Evolutionary conservation across 92 coral and sea anemone genomes (phyloP).

Genomic region (Diadumene lineata): DNA sequence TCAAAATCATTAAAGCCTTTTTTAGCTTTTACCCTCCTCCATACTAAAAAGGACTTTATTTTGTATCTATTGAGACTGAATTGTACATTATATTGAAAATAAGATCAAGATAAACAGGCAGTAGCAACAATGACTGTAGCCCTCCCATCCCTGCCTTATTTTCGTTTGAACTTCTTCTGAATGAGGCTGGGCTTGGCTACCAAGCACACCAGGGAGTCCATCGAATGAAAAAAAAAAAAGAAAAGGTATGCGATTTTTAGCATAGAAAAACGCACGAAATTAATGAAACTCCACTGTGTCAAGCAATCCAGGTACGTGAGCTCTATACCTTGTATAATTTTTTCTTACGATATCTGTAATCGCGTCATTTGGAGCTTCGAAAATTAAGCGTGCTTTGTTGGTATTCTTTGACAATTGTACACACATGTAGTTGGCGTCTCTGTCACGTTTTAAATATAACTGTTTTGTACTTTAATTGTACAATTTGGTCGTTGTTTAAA

Average conservation of each 20-base stretch:
- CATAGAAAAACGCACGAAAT: not conserved
- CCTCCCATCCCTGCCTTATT: not conserved
- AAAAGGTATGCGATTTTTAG: not conserved
- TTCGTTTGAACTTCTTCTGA: not conserved
- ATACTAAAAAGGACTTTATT: too few species aligned
- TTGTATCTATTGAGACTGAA: too few species aligned
- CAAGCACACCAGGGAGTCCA: slow-evolving; percentile 23
- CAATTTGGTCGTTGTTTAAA: too few species aligned
- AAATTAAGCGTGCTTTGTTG: not conserved
- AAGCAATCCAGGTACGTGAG: not conserved
- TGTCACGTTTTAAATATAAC: not conserved
- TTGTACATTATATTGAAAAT: too few species aligned
- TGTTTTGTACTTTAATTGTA: too few species aligned
- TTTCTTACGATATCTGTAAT: not conserved
- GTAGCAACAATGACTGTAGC: not conserved
- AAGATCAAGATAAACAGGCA: too few species aligned
- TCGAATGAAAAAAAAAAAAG: not conserved
- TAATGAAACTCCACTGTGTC: not conserved
- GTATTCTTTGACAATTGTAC: not conserved
- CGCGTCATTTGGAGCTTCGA: not conserved
- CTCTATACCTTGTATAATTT: not conserved
- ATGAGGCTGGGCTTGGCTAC: slow-evolving; percentile 27
- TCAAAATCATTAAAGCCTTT: too few species aligned
- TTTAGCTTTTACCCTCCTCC: too few species aligned
- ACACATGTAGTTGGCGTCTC: not conserved